Conservation (phyloP, 1,140 invertebrate species). For the Cataglyphis hispanica region DNA sequence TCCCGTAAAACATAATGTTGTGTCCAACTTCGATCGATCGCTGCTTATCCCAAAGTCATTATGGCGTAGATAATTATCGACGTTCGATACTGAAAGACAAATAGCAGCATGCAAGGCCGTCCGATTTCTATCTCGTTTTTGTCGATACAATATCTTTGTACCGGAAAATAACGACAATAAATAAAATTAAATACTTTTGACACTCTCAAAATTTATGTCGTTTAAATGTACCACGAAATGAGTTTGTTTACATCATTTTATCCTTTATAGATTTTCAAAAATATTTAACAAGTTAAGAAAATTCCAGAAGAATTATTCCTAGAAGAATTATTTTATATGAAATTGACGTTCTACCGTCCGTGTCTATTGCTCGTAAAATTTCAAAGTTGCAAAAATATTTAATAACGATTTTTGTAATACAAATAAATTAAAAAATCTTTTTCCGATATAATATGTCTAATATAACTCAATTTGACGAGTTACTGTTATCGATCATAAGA, state of each 20-base stretch:
- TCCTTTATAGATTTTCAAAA: not conserved
- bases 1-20: constrained; percentile 46
- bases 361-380: too few relatives aligned
- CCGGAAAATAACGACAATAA: not conserved
- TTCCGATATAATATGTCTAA: not conserved
- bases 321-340: too few relatives aligned
- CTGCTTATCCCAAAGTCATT: constrained; percentile 47
- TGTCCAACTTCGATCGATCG: constrained; percentile 36
- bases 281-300: not conserved
- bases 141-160: not conserved
- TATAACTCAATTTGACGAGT: constrained; percentile 22
- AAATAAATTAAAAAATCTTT: not conserved
- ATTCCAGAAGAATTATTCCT: too few relatives aligned
- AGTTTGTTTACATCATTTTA: not conserved
- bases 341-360: too few relatives aligned
- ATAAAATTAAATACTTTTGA: not conserved
- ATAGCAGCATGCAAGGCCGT: constrained; percentile 32
- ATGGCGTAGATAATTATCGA: constrained; percentile 52
- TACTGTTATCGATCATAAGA: constrained; percentile 47
- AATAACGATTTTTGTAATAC: not conserved
- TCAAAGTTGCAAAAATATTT: not conserved
- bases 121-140: constrained; percentile 36
- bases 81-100: constrained; percentile 51
- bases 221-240: not conserved
- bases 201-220: not conserved